A percentile compares a stretch with the other conserved stretches of the same genome.
These are phyloP conservation scores for Mythimna vitellina DNA, from an alignment of 2,888 invertebrate genomes.

Conservation along the genomic window DNA sequence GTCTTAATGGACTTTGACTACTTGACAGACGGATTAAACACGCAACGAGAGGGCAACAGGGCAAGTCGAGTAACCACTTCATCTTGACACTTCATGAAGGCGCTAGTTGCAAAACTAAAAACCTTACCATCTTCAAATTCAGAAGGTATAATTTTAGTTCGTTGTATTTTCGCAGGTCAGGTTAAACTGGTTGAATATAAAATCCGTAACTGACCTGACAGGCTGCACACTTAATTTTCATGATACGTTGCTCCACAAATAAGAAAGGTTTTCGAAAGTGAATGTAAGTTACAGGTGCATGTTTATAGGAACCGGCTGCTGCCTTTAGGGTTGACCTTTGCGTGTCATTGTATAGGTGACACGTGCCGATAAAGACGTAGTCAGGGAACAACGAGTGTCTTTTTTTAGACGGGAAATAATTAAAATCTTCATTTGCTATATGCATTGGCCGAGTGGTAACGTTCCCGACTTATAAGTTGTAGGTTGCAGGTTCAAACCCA, in stretches of 20 bases:
- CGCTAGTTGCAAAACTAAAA: not conserved
- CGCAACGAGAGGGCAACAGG: conserved; percentile 46
- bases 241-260: conserved; percentile 57
- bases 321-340: conserved; percentile 57
- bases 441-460: too few species aligned
- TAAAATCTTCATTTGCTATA: not conserved
- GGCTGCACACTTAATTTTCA: conserved; percentile 35
- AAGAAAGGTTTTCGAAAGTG: conserved; percentile 61
- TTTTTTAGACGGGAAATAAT: not conserved
- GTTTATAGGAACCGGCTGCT: conserved; percentile 52
- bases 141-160: not conserved
- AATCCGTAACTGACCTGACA: conserved; percentile 48
- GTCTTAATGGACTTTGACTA: conserved; percentile 73
- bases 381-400: not conserved
- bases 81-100: not conserved
- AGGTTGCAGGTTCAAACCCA: too few species aligned
- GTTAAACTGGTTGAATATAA: conserved; percentile 13
- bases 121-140: not conserved
- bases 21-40: conserved; percentile 62
- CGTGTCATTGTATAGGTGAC: conserved; percentile 42
- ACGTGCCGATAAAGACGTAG: conserved; percentile 16
- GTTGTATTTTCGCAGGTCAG: not conserved
- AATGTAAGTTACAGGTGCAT: conserved; percentile 48
- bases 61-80: conserved; percentile 14
- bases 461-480: too few species aligned